phyloP scores from a whole-genome alignment of 2,113 vertebrate genomes.

The Sarotherodon lohbergeri region DNA sequence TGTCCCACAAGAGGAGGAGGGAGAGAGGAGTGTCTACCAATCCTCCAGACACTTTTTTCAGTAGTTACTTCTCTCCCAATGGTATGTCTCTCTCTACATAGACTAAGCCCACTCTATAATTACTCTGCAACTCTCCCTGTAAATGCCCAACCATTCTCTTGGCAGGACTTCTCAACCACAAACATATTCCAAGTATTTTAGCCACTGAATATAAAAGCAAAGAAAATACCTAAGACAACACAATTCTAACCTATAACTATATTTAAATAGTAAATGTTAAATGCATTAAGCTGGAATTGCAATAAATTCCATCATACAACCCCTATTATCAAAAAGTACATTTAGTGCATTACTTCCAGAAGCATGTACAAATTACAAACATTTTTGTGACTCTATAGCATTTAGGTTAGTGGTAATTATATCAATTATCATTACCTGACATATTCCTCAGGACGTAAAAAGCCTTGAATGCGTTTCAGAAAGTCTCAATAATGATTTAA shows the following conservation, averaged over 20 bases:
- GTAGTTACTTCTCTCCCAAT: conserved; percentile 41
- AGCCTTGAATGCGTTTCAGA: background rate
- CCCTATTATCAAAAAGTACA: background rate
- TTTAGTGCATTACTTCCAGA: background rate
- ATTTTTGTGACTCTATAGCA: background rate
- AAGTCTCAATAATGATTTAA: background rate
- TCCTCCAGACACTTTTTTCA: conserved; percentile 42
- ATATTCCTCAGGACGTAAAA: conserved; percentile 9
- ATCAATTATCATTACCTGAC: conserved; percentile 44
- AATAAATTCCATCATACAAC: background rate
- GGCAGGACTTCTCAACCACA: conserved; percentile 42
- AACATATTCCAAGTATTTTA: conserved; percentile 33
- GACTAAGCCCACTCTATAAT: conserved; percentile 59
- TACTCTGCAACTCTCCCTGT: conserved; percentile 51
- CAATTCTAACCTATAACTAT: background rate
- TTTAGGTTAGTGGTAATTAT: background rate
- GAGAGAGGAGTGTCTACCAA: conserved; percentile 40
- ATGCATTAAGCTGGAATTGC: background rate
- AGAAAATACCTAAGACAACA: background rate
- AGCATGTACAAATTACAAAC: background rate
- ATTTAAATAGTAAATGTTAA: background rate
- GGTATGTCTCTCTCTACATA: conserved; percentile 47
- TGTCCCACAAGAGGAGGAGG: conserved; percentile 54
- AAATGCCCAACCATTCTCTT: conserved; percentile 46
- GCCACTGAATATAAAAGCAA: conserved; percentile 10